Conservation (phyloP, 2,888 invertebrate genomes). For the Cotesia congregata region DNA sequence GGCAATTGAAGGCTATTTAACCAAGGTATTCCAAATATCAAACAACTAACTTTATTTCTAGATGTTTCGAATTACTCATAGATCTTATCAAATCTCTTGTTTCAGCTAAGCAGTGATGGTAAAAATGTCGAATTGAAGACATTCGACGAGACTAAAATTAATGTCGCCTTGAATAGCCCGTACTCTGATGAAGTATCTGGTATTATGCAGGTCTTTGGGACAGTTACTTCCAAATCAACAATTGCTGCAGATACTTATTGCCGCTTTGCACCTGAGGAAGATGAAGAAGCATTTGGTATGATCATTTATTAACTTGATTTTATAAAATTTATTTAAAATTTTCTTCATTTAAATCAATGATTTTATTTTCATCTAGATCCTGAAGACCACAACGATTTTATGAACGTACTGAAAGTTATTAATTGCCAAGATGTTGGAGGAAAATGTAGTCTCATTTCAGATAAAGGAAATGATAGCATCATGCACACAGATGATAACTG, state of each 20-base stretch:
- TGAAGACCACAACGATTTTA: slow-evolving; percentile 23
- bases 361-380: slow-evolving; percentile 2
- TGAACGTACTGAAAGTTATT: slow-evolving; percentile 13
- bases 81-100: neutral
- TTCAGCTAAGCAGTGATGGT: slow-evolving; percentile 58
- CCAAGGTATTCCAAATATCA: slow-evolving; percentile 51
- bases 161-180: slow-evolving; percentile 58
- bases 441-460: neutral
- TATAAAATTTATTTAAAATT: neutral
- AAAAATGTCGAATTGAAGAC: slow-evolving; percentile 59
- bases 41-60: neutral
- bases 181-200: slow-evolving; percentile 55
- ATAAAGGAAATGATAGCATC: neutral
- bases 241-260: slow-evolving; percentile 55
- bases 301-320: slow-evolving; percentile 6
- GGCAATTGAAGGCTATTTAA: slow-evolving; percentile 58
- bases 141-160: slow-evolving; percentile 59
- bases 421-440: slow-evolving; percentile 4
- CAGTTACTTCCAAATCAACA: slow-evolving; percentile 59
- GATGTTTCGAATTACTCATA: neutral
- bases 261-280: slow-evolving; percentile 51
- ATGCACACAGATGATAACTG: neutral
- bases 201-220: slow-evolving; percentile 61
- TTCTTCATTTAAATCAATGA: neutral
- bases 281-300: slow-evolving; percentile 57